These are phyloP conservation scores for Xiphophorus maculatus DNA, from an alignment of 2,113 vertebrate species.

Conservation along the genomic window DNA sequence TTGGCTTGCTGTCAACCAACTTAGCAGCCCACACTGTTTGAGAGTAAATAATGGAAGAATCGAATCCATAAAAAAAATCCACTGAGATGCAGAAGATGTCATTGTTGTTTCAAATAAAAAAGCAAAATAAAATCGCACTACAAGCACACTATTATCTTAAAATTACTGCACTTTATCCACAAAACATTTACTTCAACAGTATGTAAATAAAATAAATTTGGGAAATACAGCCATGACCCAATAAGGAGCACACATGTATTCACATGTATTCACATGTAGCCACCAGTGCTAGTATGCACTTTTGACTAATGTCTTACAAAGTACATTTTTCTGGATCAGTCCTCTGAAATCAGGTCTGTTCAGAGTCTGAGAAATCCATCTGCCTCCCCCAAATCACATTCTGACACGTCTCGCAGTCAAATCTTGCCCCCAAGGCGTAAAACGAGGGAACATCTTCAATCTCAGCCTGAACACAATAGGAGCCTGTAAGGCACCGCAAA, in stretches of 20 bases:
- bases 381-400: slow-evolving; percentile 76
- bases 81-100: slow-evolving; percentile 71
- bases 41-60: slow-evolving; percentile 68
- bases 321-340: slow-evolving; percentile 60
- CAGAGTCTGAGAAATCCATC: slow-evolving; percentile 70
- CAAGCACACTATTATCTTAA: slow-evolving; percentile 45
- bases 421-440: slow-evolving; percentile 77
- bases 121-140: slow-evolving; percentile 40
- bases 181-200: slow-evolving; percentile 22
- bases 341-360: slow-evolving; percentile 69
- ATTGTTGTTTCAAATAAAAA: slow-evolving; percentile 56
- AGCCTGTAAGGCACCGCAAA: slow-evolving; percentile 77
- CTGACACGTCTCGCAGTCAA: slow-evolving; percentile 79
- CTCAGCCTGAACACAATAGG: slow-evolving; percentile 78
- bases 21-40: slow-evolving; percentile 61
- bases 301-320: slow-evolving; percentile 57
- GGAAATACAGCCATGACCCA: slow-evolving; percentile 17
- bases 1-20: slow-evolving; percentile 68
- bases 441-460: slow-evolving; percentile 79
- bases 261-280: slow-evolving; percentile 43
- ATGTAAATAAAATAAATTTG: not conserved
- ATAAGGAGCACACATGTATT: not conserved
- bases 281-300: slow-evolving; percentile 49
- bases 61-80: slow-evolving; percentile 66
- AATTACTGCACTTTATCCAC: slow-evolving; percentile 28